A percentile compares a stretch with the other conserved stretches of the same genome.
Evolutionary conservation across 2,113 vertebrate genomes (phyloP).

Genomic region (Caranx melampygus): DNA sequence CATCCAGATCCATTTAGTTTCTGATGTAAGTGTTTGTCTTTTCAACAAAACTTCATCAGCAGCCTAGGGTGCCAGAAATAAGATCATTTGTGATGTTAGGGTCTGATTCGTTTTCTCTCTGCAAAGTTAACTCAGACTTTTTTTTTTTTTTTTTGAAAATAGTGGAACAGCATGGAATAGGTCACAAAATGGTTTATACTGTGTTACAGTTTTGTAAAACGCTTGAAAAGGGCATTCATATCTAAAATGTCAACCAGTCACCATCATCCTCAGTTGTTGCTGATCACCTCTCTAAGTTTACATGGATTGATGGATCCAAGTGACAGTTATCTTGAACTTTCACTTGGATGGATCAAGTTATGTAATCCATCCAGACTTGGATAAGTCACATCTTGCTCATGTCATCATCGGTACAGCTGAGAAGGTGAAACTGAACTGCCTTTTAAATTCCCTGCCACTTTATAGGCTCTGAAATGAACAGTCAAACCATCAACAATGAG

Average conservation of each 20-base stretch:
- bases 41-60: not conserved
- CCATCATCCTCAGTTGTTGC: not conserved
- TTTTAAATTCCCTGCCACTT: conserved; percentile 3
- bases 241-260: not conserved
- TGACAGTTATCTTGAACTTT: not conserved
- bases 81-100: not conserved
- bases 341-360: conserved; percentile 6
- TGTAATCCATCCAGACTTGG: conserved; percentile 32
- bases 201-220: too few species aligned
- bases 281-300: not conserved
- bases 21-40: not conserved
- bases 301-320: not conserved
- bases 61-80: not conserved
- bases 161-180: not conserved
- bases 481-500: not conserved
- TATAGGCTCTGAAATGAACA: not conserved
- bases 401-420: not conserved
- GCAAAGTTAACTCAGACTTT: not conserved
- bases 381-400: not conserved
- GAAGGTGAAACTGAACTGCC: not conserved
- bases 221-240: too few species aligned
- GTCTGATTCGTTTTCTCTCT: not conserved
- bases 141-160: not conserved
- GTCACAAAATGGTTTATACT: not conserved
- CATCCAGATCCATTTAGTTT: not conserved